These are phyloP conservation scores for Synaphobranchus kaupii DNA, from an alignment of 2,797 vertebrate species.

Conservation along the genomic window DNA sequence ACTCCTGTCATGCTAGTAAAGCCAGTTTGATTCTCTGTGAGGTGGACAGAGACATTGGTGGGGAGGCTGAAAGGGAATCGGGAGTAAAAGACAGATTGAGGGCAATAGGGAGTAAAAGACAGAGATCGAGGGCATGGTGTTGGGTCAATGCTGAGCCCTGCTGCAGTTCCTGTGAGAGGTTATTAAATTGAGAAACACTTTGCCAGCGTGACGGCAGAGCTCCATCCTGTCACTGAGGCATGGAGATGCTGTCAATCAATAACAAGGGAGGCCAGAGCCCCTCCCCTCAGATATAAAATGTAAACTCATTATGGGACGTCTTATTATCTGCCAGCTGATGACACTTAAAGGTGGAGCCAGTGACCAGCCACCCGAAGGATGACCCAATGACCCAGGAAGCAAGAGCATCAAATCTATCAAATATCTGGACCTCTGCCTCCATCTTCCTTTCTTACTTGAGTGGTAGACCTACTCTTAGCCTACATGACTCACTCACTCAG, in stretches of 20 bases:
- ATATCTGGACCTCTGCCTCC: background rate
- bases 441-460: background rate
- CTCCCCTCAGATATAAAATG: background rate
- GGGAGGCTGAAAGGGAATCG: no score
- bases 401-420: background rate
- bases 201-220: conserved; percentile 26
- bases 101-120: conserved; percentile 44
- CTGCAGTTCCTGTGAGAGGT: background rate
- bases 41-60: background rate
- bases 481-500: background rate
- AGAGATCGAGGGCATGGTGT: background rate
- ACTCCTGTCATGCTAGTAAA: no score
- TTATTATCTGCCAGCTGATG: background rate
- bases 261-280: background rate
- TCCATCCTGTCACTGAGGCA: conserved; percentile 44
- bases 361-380: background rate
- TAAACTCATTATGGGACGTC: background rate
- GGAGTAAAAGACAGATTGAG: conserved; percentile 42
- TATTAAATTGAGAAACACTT: conserved; percentile 5
- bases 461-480: background rate
- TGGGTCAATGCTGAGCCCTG: background rate
- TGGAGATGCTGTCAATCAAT: conserved; percentile 22
- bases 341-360: background rate
- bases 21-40: background rate
- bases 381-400: background rate